Base-by-base conservation (phyloP, 2,888 invertebrate genomes). In the Ceraclea dissimilis region DNA sequence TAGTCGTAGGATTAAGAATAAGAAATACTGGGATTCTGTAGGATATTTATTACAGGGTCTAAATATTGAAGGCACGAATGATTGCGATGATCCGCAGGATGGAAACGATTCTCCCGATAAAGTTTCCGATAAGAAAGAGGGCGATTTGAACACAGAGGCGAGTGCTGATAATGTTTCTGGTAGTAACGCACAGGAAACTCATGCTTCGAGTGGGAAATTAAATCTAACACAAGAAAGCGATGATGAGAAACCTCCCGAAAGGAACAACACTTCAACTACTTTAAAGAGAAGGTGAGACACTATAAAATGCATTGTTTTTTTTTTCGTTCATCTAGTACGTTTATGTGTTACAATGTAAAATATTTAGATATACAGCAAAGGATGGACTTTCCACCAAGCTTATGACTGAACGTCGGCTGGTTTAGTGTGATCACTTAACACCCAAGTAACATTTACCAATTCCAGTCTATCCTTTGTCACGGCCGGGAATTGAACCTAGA, bases 241-340 rank as follows among this genome's bases (percentile, higher is more conserved):
- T 26, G 49, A 74, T 8, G 80, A 81, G 57, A 76, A 78, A 17
- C 78, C 79, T 1, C 75, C 78, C 17, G 77, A 80, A 62, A 75
- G 79, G 58, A 59, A 55, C 17, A 57, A 57, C 11, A 76, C 71
- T 61, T 67, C 75, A n/a, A 63, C 74, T n/a, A 71, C 71, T 20
- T 68, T 81, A 26, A 81, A 80, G 67, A 71, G 79, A 69, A 79
- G 80, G 81, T 79, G 69, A n/a, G n/a, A n/a, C n/a, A n/a, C n/a
- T n/a, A n/a, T n/a, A 43, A 10, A 26, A 26, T 26, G 10, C 26
- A 6, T 43, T 17, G 4, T 43, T 16, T 13, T 43, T 43, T 16
- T 13, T 43, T 43, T 43, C 17, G 13, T 43, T 43, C n/a, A 17
- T 43, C 6, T 13, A 43, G n/a, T 43, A 16, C 13, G 17, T 10